Base-by-base conservation (phyloP, 2,113 vertebrate species). In the Sylvia atricapilla region DNA sequence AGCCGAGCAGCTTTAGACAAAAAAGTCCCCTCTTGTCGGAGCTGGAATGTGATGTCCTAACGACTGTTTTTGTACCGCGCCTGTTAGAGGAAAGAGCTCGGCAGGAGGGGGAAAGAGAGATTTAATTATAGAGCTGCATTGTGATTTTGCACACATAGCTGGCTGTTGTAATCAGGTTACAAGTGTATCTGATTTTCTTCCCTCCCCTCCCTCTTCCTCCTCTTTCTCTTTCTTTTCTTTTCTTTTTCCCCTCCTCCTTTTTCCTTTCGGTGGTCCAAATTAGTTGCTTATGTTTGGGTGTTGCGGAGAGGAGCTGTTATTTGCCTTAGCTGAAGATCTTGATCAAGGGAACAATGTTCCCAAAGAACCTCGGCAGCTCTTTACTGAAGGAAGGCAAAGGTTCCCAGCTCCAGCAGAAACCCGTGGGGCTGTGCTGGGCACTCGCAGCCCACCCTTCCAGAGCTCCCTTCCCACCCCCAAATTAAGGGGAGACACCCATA, bases 71-170 rank as follows among this genome's bases (percentile, higher is more conserved):
- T 95, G 95, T 93, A 72, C 93, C 4, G 9, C 46, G 95, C 93
- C 94, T 95, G 91, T 92, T 93, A 91, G 93, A 96, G 95, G 93
- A 96, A 96, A 95, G 92, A 92, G 91, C 96, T 91, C 96, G 19
- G 90, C 94, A 77, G 95, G 95, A 97, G 94, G 95, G 93, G 94
- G 89, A 96, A 95, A 94, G 95, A 91, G 94, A 89, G 96, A 92
- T 97, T 97, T 97, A 97, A 97, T 97, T 97, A 97, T 82, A 93
- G 96, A 95, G 97, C 95, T 50, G 88, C 94, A 95, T 94, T 95
- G 97, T 96, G 95, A 94, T 95, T 97, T 96, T 88, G 96, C 90
- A 95, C 94, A 84, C 96, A 94, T 92, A 78, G 91, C 91, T 87
- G 69, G 91, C 91, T 93, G 89, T 76, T 95, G 92, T 95, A 96